Percentiles rank a stretch among this genome's conserved stretches.
Conservation (phyloP, 2,113 vertebrate species). For the Sigmodon hispidus region DNA sequence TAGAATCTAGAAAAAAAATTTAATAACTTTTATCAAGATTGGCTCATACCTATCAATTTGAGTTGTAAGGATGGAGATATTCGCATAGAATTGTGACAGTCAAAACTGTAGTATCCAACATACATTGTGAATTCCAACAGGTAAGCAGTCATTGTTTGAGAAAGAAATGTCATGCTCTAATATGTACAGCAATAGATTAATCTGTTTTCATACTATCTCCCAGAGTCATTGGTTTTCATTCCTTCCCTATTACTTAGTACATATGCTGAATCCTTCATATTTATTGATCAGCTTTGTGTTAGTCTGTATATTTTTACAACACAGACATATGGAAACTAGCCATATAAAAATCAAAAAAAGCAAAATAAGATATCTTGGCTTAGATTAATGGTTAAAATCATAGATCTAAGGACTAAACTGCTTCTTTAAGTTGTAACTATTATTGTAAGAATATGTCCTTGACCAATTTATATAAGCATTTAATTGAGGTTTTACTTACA, state of each 20-base stretch:
- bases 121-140: not conserved
- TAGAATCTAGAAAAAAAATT: not conserved
- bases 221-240: not conserved
- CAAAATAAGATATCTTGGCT: not conserved
- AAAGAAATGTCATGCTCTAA: not conserved
- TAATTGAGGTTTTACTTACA: not conserved
- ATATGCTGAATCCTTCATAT: not conserved
- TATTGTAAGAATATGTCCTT: not conserved
- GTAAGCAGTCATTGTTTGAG: not conserved
- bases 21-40: not conserved
- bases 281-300: not conserved
- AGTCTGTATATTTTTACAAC: not conserved
- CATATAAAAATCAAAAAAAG: not conserved
- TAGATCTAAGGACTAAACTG: not conserved
- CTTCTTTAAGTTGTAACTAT: not conserved
- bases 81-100: not conserved
- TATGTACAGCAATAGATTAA: not conserved
- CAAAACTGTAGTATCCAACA: not conserved
- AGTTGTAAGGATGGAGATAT: not conserved
- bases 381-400: not conserved
- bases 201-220: not conserved
- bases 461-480: not conserved
- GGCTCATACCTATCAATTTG: not conserved
- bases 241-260: not conserved
- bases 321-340: not conserved